Conservation (phyloP, 2,888 invertebrate genomes). For the Meganola albula region DNA sequence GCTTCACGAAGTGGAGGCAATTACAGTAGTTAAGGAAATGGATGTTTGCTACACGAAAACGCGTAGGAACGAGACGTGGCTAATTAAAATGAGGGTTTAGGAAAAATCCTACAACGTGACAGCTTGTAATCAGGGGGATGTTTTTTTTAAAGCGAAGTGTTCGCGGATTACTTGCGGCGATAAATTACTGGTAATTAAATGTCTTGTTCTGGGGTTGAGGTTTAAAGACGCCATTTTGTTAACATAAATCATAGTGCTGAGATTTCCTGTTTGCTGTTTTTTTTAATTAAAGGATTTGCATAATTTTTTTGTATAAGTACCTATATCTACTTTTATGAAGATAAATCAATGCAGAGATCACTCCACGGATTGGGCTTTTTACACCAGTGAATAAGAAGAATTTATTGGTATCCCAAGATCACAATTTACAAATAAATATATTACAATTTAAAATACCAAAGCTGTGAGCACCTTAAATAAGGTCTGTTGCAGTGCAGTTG, state of each 20-base stretch:
- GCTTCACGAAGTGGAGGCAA: constrained; percentile 72
- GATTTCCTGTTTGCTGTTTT: constrained; percentile 23
- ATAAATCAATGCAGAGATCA: no score
- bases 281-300: neutral
- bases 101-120: constrained; percentile 75
- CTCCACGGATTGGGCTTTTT: no score
- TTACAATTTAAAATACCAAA: no score
- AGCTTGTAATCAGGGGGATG: constrained; percentile 76
- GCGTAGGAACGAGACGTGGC: constrained; percentile 54
- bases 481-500: no score
- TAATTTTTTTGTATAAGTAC: neutral
- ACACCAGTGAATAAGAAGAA: no score
- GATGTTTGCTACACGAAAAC: constrained; percentile 54
- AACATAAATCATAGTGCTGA: constrained; percentile 36
- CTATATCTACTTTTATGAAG: no score
- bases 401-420: no score
- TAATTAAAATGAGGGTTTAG: constrained; percentile 73
- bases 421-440: no score
- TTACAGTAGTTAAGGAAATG: constrained; percentile 73
- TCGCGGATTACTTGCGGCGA: constrained; percentile 62
- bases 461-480: no score
- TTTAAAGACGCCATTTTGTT: constrained; percentile 28
- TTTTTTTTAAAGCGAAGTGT: constrained; percentile 57
- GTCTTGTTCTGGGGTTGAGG: constrained; percentile 49
- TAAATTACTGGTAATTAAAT: constrained; percentile 75